Base-by-base conservation (phyloP, 2,797 vertebrate species). In the Todus mexicanus region DNA sequence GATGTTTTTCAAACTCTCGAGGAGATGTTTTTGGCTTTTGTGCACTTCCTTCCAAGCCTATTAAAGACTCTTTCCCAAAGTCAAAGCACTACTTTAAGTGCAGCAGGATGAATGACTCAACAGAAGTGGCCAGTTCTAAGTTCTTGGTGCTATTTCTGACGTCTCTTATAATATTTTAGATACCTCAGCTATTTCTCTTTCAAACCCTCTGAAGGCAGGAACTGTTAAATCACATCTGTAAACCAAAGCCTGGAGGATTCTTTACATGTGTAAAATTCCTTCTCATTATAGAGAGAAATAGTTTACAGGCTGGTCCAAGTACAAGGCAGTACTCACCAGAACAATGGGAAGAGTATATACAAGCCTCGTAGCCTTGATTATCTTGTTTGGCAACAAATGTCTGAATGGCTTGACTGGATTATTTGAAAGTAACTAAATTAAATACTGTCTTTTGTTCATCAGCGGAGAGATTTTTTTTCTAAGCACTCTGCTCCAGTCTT, bases 181-280 rank as follows among this genome's bases (percentile, higher is more conserved):
- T 89, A 94, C 42, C 33, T 81, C 64, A 65, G 88, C 38, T 84
- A 80, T 64, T 91, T 95, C 38, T 75, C 59, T 6, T 3, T 63
- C 51, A 56, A 33, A 27, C 23, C 82, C 25, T 93, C 70, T 74
- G 57, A 81, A 86, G n/a, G 60, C 73, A 84, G 77, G 66, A 53
- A 50, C 78, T 82, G 33, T 50, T 92, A 79, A 92, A 72, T 84
- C 76, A 66, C 70, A 85, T 92, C 72, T 70, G 35, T 89, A 92
- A 83, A 85, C 26, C 3, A 7, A 86, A 94, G 65, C 69, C 78
- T 56, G 56, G 73, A 85, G 40, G 92, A 92, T 91, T 92, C 90
- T 81, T 89, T 81, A 86, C 73, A n/a, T 63, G 51, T 89, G 70
- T 83, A 84, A 95, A 89, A 96, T 89, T 94, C 89, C 37, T 91